Percentiles rank a stretch among this genome's conserved stretches.
Conservation (phyloP, 2,797 vertebrate species). For the Gorsachius magnificus region DNA sequence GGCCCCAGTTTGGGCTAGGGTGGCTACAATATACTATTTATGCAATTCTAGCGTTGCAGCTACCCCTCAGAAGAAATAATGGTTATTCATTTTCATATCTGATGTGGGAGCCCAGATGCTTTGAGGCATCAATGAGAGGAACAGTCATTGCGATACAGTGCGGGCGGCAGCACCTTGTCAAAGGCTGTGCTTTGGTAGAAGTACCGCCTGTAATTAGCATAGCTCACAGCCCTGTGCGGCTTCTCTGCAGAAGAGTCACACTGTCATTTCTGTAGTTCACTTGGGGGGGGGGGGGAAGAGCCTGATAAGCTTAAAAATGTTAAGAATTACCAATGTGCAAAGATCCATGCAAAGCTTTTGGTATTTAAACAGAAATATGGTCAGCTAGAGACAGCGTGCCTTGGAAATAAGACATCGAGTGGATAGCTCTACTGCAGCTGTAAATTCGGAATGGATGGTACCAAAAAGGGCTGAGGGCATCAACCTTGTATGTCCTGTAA, state of each 20-base stretch:
- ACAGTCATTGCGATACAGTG: background rate
- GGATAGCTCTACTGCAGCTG: background rate
- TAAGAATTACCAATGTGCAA: background rate
- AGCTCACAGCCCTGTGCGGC: background rate
- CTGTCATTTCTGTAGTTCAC: conserved; percentile 20
- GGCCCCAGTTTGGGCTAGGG: background rate
- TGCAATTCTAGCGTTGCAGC: background rate
- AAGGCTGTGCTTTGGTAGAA: background rate
- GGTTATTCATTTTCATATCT: background rate
- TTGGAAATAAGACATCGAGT: background rate
- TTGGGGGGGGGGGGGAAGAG: background rate
- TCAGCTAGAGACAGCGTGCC: background rate
- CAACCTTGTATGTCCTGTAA: background rate
- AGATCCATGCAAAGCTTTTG: background rate
- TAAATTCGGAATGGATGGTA: background rate
- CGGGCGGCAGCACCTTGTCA: background rate
- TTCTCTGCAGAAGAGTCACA: background rate
- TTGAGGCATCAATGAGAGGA: background rate
- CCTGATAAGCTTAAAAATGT: background rate
- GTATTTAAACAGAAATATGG: background rate
- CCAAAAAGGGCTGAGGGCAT: background rate
- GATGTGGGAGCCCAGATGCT: background rate
- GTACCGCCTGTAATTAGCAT: background rate
- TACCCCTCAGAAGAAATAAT: background rate
- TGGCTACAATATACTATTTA: background rate